These are phyloP conservation scores for Ramazzottius varieornatus DNA, from an alignment of 2,888 invertebrate species.

Conservation along the genomic window DNA sequence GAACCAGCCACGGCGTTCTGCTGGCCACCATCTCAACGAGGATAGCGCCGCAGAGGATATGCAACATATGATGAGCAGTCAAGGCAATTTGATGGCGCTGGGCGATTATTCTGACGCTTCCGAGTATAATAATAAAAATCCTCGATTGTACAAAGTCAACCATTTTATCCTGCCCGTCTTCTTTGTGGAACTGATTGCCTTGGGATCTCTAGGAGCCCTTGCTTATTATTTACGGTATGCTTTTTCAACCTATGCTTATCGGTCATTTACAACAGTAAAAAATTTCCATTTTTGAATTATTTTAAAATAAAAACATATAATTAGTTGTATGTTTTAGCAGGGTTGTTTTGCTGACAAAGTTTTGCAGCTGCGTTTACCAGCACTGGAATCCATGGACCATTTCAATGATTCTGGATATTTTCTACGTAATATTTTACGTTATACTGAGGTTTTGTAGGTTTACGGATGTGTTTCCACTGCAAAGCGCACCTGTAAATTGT, in stretches of 20 bases:
- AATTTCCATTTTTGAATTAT: too few relatives aligned
- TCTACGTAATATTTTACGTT: too few relatives aligned
- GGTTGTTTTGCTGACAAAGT: too few relatives aligned
- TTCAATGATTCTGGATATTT: too few relatives aligned
- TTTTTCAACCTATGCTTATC: not conserved
- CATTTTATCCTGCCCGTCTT: slow-evolving; percentile 22
- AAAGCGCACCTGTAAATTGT: not conserved
- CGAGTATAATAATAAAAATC: not conserved
- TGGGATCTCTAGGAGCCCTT: slow-evolving; percentile 22
- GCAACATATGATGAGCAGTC: not conserved
- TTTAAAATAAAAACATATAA: too few relatives aligned
- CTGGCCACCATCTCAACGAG: too few relatives aligned
- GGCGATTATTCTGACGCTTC: not conserved
- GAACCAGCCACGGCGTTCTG: too few relatives aligned
- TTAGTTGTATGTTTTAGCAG: too few relatives aligned
- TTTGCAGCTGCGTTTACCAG: too few relatives aligned
- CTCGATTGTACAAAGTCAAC: slow-evolving; percentile 12
- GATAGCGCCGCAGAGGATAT: not conserved
- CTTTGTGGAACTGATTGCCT: slow-evolving; percentile 21
- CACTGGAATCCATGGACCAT: too few relatives aligned
- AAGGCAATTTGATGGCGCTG: not conserved
- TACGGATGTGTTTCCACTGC: not conserved
- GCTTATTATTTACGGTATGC: slow-evolving; percentile 25
- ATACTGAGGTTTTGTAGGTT: not conserved
- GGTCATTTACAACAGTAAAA: too few relatives aligned